Conservation (phyloP, 2,888 invertebrate species). For the Tribolium freemani region DNA sequence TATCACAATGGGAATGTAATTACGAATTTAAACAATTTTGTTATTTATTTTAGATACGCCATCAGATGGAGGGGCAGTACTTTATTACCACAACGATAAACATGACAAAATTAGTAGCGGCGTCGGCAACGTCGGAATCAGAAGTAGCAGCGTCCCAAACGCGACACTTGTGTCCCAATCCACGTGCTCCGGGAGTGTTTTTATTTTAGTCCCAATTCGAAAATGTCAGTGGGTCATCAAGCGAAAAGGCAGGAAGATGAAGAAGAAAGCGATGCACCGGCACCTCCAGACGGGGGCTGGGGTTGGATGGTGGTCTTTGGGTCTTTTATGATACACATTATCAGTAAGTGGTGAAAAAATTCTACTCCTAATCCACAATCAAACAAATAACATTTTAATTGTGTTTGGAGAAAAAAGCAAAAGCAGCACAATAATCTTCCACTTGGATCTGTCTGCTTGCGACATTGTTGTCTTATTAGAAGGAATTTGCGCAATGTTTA, state of each 20-base stretch:
- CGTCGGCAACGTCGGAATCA: conserved; percentile 37
- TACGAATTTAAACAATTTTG: not conserved
- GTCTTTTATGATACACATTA: conserved; percentile 96
- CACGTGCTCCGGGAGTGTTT: conserved; percentile 36
- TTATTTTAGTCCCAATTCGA: conserved; percentile 30
- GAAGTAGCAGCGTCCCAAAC: conserved; percentile 6
- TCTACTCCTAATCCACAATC: not conserved
- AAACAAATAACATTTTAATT: not conserved
- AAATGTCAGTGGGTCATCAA: conserved; percentile 51
- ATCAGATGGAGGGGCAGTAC: conserved; percentile 46
- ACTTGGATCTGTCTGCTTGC: not conserved
- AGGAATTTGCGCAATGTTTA: not conserved
- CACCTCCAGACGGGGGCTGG: conserved; percentile 94
- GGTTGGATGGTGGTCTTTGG: conserved; percentile 95
- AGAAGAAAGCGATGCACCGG: conserved; percentile 64
- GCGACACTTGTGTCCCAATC: conserved; percentile 24
- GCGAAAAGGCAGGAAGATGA: conserved; percentile 57
- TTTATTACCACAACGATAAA: conserved; percentile 32
- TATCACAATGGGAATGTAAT: not conserved
- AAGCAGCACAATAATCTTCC: not conserved
- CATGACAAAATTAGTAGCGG: conserved; percentile 39
- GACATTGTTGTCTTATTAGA: not conserved
- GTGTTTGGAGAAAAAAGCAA: not conserved
- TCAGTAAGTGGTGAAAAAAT: conserved; percentile 79
- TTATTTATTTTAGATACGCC: conserved; percentile 48